A percentile compares a stretch with the other conserved stretches of the same genome.
These are phyloP conservation scores for Natrix natrix DNA, from an alignment of 2,797 vertebrate genomes.

Conservation along the genomic window DNA sequence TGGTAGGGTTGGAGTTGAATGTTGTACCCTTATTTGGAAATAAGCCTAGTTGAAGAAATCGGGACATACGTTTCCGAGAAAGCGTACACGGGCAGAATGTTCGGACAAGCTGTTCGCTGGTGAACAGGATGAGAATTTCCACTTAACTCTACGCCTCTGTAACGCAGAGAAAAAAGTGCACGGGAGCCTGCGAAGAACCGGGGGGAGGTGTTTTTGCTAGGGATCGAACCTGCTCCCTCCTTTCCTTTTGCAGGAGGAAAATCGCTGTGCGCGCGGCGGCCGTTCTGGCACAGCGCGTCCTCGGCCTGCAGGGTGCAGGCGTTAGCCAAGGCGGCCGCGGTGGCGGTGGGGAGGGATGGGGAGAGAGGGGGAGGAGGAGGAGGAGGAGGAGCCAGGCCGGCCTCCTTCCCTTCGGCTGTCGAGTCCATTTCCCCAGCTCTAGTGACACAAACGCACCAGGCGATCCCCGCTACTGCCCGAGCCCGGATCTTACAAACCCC, in stretches of 20 bases:
- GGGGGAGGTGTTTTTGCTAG: not conserved
- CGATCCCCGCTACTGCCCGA: slow-evolving; percentile 9
- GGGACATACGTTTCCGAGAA: not conserved
- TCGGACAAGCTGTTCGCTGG: not conserved
- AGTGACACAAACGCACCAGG: slow-evolving; percentile 31
- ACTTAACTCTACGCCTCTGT: not conserved
- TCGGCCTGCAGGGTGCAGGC: slow-evolving; percentile 72
- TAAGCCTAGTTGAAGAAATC: not conserved
- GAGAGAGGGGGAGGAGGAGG: slow-evolving; percentile 47
- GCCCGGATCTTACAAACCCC: slow-evolving; percentile 18
- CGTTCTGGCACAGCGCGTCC: not conserved
- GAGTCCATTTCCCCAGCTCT: slow-evolving; percentile 38
- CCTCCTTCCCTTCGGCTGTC: slow-evolving; percentile 16
- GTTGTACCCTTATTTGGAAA: not conserved
- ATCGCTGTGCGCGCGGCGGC: no score
- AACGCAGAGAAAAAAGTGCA: not conserved
- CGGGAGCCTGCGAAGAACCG: not conserved
- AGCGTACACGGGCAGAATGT: not conserved
- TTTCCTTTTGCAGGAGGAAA: not conserved
- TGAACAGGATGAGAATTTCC: not conserved
- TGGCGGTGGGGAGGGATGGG: slow-evolving; percentile 28
- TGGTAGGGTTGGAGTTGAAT: not conserved
- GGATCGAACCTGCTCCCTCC: not conserved
- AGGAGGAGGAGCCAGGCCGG: slow-evolving; percentile 57
- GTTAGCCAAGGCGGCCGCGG: slow-evolving; percentile 59